Evolutionary conservation across 2,888 invertebrate species (phyloP).

Genomic region (Empis livida): DNA sequence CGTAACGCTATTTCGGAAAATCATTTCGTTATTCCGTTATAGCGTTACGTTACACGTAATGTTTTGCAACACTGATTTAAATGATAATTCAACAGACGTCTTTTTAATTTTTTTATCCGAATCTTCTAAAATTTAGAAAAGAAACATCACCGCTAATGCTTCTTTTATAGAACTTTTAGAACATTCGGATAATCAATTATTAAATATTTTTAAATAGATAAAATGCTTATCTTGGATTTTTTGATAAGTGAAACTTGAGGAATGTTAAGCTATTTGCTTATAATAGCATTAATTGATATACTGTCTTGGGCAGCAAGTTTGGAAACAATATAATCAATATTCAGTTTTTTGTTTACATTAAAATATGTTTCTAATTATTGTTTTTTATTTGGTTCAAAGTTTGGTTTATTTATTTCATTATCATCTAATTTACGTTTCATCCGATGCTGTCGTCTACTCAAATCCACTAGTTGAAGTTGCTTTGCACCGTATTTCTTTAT

Average conservation of each 20-base stretch:
- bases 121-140: no score
- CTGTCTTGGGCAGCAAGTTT: not conserved
- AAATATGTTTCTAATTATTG: not conserved
- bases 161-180: no score
- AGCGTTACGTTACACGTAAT: no score
- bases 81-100: no score
- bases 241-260: not conserved
- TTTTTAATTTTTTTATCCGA: no score
- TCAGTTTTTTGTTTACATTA: not conserved
- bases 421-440: not conserved
- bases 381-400: no score
- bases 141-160: no score
- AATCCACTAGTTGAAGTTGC: not conserved
- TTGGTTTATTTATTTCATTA: not conserved
- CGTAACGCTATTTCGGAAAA: no score
- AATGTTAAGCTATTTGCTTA: not conserved
- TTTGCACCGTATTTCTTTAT: no score
- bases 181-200: no score
- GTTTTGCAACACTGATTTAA: no score
- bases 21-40: no score
- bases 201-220: not conserved
- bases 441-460: not conserved
- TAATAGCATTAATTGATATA: not conserved
- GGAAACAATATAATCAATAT: not conserved
- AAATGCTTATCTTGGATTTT: not conserved